These are phyloP conservation scores for Pteronotus mesoamericanus DNA, from an alignment of 2,797 vertebrate genomes.

Conservation along the genomic window DNA sequence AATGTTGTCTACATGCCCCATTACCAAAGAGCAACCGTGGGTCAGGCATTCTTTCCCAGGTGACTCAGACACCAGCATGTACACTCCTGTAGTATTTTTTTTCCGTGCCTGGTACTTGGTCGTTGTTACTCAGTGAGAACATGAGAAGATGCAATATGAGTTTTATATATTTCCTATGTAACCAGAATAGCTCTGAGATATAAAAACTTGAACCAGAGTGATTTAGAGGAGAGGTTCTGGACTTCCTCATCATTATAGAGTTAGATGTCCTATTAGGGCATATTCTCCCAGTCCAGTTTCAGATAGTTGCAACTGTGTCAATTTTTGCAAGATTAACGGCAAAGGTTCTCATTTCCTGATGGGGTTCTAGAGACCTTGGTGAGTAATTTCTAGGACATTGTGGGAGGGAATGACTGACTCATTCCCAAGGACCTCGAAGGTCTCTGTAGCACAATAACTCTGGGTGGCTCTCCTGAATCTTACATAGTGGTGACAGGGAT, in stretches of 20 bases:
- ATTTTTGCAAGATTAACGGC: conserved; percentile 41
- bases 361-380: conserved; percentile 41
- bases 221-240: conserved; percentile 9
- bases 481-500: conserved; percentile 54
- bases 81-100: neutral
- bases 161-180: neutral
- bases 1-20: neutral
- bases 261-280: neutral
- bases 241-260: neutral
- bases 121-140: neutral
- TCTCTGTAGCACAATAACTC: conserved; percentile 56
- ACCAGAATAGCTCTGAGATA: neutral
- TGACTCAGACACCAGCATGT: neutral
- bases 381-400: conserved; percentile 63
- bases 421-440: conserved; percentile 70
- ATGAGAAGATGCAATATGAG: neutral
- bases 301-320: conserved; percentile 18
- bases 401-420: conserved; percentile 50
- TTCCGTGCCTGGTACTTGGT: neutral
- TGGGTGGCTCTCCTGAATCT: conserved; percentile 68
- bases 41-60: neutral
- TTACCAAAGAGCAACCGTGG: neutral
- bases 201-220: neutral
- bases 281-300: conserved; percentile 43
- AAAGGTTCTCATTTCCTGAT: conserved; percentile 64